phyloP scores from a whole-genome alignment of 2,888 invertebrate genomes.

The Dicyrtomina minuta region DNA sequence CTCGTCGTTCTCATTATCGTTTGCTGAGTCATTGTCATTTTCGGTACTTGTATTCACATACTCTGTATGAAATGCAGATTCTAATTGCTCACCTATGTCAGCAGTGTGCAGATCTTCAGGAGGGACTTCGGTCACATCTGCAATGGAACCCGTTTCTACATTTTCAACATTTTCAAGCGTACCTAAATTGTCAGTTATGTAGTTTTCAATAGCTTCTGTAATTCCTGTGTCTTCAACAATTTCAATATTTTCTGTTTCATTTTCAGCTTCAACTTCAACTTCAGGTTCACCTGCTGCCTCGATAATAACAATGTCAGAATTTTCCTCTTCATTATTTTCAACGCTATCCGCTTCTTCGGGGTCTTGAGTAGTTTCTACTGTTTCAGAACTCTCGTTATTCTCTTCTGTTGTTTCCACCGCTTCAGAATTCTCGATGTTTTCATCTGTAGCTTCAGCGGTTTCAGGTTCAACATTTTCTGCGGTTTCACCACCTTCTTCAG shows the following conservation, averaged over 20 bases:
- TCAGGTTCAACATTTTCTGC: constrained; percentile 14
- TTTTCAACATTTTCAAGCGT: not conserved
- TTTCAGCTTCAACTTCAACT: constrained; percentile 11
- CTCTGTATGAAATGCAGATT: too few relatives aligned
- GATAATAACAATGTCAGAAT: too few relatives aligned
- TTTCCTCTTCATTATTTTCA: too few relatives aligned
- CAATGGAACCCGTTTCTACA: not conserved
- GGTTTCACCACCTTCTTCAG: constrained; percentile 16
- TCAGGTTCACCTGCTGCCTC: not conserved
- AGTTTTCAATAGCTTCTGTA: not conserved
- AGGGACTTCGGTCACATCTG: not conserved
- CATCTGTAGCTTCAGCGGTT: constrained; percentile 28
- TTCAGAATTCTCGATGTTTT: constrained; percentile 13
- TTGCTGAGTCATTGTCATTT: too few relatives aligned
- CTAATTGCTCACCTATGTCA: too few relatives aligned
- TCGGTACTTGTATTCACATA: too few relatives aligned
- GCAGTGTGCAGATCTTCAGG: not conserved
- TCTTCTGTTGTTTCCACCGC: too few relatives aligned
- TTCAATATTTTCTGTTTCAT: not conserved
- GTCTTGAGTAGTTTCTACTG: constrained; percentile 17
- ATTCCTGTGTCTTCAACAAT: not conserved
- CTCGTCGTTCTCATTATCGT: too few relatives aligned
- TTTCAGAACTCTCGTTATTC: not conserved
- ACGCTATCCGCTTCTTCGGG: too few relatives aligned
- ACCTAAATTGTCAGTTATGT: not conserved